A percentile compares a stretch with the other conserved stretches of the same genome.
Conservation (phyloP, 2,888 invertebrate genomes). For the Gnatocerus cornutus region DNA sequence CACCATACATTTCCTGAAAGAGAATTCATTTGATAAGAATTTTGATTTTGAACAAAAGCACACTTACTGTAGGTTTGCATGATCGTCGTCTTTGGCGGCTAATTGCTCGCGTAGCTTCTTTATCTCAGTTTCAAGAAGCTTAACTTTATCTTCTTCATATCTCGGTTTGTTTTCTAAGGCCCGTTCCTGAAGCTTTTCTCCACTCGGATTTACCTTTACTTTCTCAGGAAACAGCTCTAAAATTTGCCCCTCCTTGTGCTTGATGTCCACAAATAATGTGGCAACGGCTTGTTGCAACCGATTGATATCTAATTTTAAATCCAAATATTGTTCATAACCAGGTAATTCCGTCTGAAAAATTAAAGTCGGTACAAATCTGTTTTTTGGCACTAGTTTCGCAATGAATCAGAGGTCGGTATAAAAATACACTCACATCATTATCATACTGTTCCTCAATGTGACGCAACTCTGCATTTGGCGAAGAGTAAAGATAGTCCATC, state of each 20-base stretch:
- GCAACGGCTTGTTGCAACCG: constrained; percentile 4
- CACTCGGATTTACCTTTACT: background rate
- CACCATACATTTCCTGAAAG: background rate
- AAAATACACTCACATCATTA: background rate
- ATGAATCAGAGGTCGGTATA: background rate
- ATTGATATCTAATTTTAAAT: constrained; percentile 5
- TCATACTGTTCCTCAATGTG: background rate
- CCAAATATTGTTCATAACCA: background rate
- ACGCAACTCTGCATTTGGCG: background rate
- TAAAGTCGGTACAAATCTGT: background rate
- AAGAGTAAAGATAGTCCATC: background rate
- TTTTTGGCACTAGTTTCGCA: background rate
- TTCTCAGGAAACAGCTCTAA: background rate
- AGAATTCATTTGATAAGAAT: too few relatives aligned
- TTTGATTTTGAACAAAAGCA: background rate
- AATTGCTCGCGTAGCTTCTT: background rate
- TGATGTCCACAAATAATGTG: background rate
- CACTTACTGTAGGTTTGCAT: background rate
- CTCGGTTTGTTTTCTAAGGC: too few relatives aligned
- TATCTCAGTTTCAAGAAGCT: background rate
- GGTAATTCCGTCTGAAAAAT: background rate
- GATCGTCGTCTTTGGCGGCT: background rate
- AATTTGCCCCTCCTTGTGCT: constrained; percentile 1
- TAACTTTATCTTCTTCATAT: background rate
- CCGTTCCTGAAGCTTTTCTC: background rate